Base-by-base conservation (phyloP, 2,888 invertebrate species). In the Agrochola macilenta region DNA sequence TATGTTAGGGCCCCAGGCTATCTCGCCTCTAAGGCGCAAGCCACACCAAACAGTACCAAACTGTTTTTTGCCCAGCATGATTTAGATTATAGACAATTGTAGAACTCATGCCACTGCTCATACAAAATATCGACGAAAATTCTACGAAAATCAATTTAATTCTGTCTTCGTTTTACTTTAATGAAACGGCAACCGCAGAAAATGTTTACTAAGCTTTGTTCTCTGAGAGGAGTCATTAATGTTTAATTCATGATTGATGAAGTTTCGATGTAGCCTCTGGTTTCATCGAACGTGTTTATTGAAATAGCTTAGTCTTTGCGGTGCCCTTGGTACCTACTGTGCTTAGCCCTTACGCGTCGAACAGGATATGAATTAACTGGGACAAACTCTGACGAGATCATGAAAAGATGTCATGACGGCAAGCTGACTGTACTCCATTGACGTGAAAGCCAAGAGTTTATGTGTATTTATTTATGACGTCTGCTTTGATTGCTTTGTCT, bases 1-100 rank as follows among this genome's bases (percentile, higher is more conserved):
- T 92, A 93, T 93, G 93, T 91, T 91, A 89, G 79, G 69, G 91
- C 93, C 90, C 71, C 81, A 78, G 88, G 92, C 90, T 52, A 54
- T 69, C 72, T 83, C 77, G 82, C 78, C 78, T 86, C 73, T 84
- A 79, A 86, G 82, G 84, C 81, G 72, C 66, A 69, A 69, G 72
- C 76, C 75, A 82, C 79, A 82, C 76, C 65, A 77, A 85, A 70
- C 43, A 60, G 46, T 74, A 84, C 66, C 70, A 76, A 84, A 69
- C 61, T 11, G n/a, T 69, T 81, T 82, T 83, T 81, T 64, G n/a
- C 54, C 52, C 39, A 39, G 43, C 26, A 39, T 52, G 12, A 11
- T 52, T 5, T 14, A 63, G 23, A 30, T 5, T 52, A 9, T 20
- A 63, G 23, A 30, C 12, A 49, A 63, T 26, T 35, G 12, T 75